Conservation (phyloP, 2,113 vertebrate species). For the Synodontis membranacea region DNA sequence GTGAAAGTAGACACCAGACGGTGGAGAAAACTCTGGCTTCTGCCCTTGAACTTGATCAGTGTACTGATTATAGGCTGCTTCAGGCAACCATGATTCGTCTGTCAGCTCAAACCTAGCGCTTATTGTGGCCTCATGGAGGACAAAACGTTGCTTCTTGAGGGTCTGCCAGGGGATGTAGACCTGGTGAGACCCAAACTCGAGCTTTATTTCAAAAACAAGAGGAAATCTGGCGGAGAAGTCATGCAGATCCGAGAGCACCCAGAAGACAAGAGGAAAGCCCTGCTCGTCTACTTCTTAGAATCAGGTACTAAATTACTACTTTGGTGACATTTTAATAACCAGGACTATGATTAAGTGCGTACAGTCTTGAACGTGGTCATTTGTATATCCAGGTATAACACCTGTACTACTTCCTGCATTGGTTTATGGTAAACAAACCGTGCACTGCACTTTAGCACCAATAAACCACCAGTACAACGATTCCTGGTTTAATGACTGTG, state of each 20-base stretch:
- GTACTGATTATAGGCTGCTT: neutral
- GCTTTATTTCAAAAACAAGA: slow-evolving; percentile 62
- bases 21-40: neutral
- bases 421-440: neutral
- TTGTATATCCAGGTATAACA: neutral
- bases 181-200: slow-evolving; percentile 45
- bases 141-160: slow-evolving; percentile 51
- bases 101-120: neutral
- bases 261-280: slow-evolving; percentile 52
- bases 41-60: neutral
- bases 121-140: neutral
- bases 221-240: slow-evolving; percentile 61
- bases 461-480: neutral
- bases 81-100: neutral
- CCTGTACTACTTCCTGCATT: neutral
- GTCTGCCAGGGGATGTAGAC: slow-evolving; percentile 50
- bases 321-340: neutral
- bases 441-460: neutral
- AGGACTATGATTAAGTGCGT: too few species aligned
- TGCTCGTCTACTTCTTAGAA: slow-evolving; percentile 51
- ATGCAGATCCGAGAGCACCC: slow-evolving; percentile 49
- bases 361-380: neutral
- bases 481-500: neutral
- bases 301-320: slow-evolving; percentile 43
- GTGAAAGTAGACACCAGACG: slow-evolving; percentile 29